A percentile compares a stretch with the other conserved stretches of the same genome.
Conservation (phyloP, 2,888 invertebrate species). For the Troides aeacus region DNA sequence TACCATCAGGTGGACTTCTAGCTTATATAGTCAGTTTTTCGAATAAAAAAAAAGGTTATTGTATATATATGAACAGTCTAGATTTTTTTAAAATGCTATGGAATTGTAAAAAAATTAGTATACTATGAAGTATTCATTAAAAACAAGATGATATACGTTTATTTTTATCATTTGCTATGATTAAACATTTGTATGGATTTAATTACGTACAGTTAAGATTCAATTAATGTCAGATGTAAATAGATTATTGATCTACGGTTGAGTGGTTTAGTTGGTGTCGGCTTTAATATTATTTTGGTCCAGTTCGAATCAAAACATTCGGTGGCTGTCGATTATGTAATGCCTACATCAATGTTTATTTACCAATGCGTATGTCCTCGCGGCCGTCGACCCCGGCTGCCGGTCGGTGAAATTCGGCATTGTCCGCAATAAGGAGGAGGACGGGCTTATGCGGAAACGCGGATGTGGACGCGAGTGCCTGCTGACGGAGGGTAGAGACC, state of each 20-base stretch:
- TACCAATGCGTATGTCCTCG: constrained; percentile 72
- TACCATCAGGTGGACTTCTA: too few relatives aligned
- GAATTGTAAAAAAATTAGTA: too few relatives aligned
- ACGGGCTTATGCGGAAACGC: constrained; percentile 54
- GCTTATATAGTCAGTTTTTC: too few relatives aligned
- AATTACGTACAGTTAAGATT: not conserved
- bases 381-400: constrained; percentile 68
- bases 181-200: too few relatives aligned
- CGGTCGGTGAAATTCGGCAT: constrained; percentile 72
- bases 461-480: constrained; percentile 55
- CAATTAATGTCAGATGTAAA: not conserved
- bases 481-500: constrained; percentile 73
- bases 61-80: too few relatives aligned
- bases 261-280: constrained; percentile 19
- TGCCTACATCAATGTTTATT: constrained; percentile 70
- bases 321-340: constrained; percentile 58
- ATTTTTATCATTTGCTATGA: too few relatives aligned
- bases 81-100: too few relatives aligned
- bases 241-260: not conserved
- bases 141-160: too few relatives aligned
- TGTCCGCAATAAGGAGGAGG: constrained; percentile 65
- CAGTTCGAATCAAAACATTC: constrained; percentile 41
- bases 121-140: too few relatives aligned
- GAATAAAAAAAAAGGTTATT: too few relatives aligned
- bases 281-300: constrained; percentile 25